phyloP scores from a whole-genome alignment of 2,113 vertebrate species.

The Engystomops pustulosus region DNA sequence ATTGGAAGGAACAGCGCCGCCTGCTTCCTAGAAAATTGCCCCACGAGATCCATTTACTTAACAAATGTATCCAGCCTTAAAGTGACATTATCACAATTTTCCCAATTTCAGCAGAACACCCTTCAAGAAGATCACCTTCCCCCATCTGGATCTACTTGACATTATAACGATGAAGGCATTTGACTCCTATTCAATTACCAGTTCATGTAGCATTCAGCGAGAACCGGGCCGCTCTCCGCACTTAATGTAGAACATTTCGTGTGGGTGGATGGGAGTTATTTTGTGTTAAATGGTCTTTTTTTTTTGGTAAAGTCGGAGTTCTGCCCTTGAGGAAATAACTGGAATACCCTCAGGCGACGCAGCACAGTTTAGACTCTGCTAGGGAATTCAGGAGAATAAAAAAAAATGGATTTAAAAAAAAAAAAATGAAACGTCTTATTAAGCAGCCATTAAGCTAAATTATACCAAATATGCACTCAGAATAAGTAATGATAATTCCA shows the following conservation, averaged over 20 bases:
- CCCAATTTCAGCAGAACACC: conserved; percentile 24
- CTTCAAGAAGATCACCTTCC: conserved; percentile 22
- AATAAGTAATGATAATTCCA: conserved; percentile 46
- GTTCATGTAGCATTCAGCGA: neutral
- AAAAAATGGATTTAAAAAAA: neutral
- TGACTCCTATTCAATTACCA: conserved; percentile 41
- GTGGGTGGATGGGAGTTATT: conserved; percentile 7
- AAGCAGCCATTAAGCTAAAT: conserved; percentile 40
- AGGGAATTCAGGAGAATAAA: neutral
- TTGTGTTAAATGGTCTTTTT: conserved; percentile 6
- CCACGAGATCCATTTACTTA: conserved; percentile 24
- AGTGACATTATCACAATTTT: conserved; percentile 48
- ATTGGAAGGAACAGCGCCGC: conserved; percentile 16
- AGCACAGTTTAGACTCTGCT: neutral
- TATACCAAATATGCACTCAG: conserved; percentile 40
- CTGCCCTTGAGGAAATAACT: conserved; percentile 33
- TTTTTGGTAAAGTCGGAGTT: neutral
- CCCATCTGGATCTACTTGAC: conserved; percentile 43
- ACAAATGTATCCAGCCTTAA: conserved; percentile 35
- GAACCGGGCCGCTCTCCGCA: neutral
- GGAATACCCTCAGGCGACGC: neutral
- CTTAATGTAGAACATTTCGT: neutral
- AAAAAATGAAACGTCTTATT: conserved; percentile 34
- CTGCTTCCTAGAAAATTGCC: conserved; percentile 20
- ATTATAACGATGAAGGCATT: conserved; percentile 25